A percentile compares a stretch with the other conserved stretches of the same genome.
Conservation (phyloP, 1,140 invertebrate species). For the Neodiprion virginianus region DNA sequence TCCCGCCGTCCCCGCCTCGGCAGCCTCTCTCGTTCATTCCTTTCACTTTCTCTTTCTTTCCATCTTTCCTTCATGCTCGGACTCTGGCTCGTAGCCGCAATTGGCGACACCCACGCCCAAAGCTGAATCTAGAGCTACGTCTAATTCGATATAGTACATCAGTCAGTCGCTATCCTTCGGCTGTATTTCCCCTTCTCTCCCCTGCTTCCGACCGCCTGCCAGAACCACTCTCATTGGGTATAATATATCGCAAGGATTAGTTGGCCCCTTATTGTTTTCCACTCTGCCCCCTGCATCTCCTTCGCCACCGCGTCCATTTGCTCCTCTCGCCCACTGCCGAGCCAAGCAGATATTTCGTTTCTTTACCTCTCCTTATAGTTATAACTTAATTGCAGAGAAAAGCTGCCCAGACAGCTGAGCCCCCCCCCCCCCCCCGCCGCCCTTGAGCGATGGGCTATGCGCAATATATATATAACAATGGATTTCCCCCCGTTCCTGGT, state of each 20-base stretch:
- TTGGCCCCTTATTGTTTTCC: conserved; percentile 59
- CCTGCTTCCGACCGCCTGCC: conserved; percentile 33
- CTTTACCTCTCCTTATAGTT: conserved; percentile 38
- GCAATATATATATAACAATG: conserved; percentile 52
- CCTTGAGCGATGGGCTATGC: conserved; percentile 26
- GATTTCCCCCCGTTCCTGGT: conserved; percentile 56
- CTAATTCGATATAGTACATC: not conserved
- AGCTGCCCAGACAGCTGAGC: conserved; percentile 39
- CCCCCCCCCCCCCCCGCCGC: conserved; percentile 16
- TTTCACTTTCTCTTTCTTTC: conserved; percentile 17
- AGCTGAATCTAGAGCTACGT: not conserved
- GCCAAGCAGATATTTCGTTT: no score
- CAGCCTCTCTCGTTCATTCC: conserved; percentile 27
- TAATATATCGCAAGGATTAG: conserved; percentile 60
- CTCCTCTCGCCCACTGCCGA: no score
- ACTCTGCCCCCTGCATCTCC: conserved; percentile 35
- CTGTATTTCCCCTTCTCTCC: not conserved
- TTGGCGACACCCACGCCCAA: conserved; percentile 23
- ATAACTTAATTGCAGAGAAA: conserved; percentile 63
- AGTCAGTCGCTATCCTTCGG: not conserved
- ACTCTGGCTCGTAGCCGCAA: not conserved
- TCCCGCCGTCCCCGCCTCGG: not conserved
- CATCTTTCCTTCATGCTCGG: no score
- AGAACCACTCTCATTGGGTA: conserved; percentile 56
- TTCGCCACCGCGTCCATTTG: not conserved